Percentiles rank a stretch among this genome's conserved stretches.
Evolutionary conservation across 2,113 vertebrate genomes (phyloP).

Genomic region (Syrrhaptes paradoxus): DNA sequence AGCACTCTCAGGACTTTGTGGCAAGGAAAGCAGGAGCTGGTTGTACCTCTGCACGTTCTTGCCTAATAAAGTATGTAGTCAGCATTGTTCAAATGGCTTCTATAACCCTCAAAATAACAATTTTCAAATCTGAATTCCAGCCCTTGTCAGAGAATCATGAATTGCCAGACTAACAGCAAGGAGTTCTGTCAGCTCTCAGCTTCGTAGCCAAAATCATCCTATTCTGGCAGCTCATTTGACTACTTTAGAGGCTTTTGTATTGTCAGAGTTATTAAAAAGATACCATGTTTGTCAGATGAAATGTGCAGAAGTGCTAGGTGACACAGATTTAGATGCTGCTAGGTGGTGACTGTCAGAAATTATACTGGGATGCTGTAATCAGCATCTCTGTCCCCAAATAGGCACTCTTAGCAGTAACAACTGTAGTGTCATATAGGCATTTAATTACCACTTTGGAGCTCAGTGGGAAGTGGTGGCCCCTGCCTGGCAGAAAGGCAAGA

Average conservation of each 20-base stretch:
- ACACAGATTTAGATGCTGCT: neutral
- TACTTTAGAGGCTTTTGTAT: neutral
- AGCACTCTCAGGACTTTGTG: neutral
- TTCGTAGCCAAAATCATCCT: neutral
- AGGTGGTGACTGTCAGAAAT: neutral
- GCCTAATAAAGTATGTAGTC: neutral
- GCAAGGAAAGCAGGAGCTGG: neutral
- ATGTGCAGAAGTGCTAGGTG: neutral
- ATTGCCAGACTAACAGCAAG: neutral
- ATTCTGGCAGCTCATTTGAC: neutral
- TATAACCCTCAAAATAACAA: neutral
- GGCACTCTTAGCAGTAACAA: neutral
- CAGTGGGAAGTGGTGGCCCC: neutral
- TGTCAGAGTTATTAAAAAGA: neutral
- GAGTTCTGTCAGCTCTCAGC: neutral
- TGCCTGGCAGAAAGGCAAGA: neutral
- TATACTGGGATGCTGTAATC: accelerated
- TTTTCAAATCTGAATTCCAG: neutral
- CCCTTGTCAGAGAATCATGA: neutral
- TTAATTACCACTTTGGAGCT: neutral
- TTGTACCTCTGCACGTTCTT: neutral
- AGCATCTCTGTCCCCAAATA: neutral
- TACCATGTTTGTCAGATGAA: neutral
- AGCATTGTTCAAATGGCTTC: neutral
- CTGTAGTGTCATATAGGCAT: neutral